Evolutionary conservation across 2,888 invertebrate species (phyloP).

Genomic region (Drosophila recens): DNA sequence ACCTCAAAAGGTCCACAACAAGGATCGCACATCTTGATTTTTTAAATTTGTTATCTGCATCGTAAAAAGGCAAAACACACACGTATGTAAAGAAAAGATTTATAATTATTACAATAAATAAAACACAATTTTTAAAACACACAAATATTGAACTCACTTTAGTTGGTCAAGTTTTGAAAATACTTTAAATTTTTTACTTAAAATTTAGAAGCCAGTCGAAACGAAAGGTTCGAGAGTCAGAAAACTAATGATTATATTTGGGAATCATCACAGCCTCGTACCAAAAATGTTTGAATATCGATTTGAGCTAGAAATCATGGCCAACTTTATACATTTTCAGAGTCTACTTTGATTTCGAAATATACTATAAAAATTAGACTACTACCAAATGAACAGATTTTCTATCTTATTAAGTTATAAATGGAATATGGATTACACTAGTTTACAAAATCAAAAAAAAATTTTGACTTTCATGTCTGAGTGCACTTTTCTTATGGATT

Average conservation of each 20-base stretch:
- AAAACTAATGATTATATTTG: conserved; percentile 57
- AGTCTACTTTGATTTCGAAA: conserved; percentile 9
- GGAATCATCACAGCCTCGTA: not conserved
- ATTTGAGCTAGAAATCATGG: conserved; percentile 19
- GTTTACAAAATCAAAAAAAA: too few relatives aligned
- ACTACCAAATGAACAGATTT: too few relatives aligned
- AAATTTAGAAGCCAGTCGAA: conserved; percentile 67
- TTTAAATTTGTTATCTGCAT: conserved; percentile 45
- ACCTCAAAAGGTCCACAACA: conserved; percentile 84
- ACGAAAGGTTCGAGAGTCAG: conserved; percentile 64
- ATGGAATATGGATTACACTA: too few relatives aligned
- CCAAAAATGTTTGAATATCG: not conserved
- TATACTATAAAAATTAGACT: not conserved
- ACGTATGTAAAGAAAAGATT: not conserved
- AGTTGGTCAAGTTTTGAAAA: conserved; percentile 40
- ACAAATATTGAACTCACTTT: conserved; percentile 38
- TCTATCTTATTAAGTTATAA: too few relatives aligned
- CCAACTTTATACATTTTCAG: conserved; percentile 28
- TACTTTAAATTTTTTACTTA: conserved; percentile 30
- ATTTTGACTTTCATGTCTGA: too few relatives aligned
- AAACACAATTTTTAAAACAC: not conserved
- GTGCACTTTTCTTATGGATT: too few relatives aligned
- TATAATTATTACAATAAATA: not conserved
- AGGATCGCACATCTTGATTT: conserved; percentile 80
- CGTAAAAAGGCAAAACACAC: not conserved